Conservation (phyloP, 2,888 invertebrate genomes). For the Idaea biselata region DNA sequence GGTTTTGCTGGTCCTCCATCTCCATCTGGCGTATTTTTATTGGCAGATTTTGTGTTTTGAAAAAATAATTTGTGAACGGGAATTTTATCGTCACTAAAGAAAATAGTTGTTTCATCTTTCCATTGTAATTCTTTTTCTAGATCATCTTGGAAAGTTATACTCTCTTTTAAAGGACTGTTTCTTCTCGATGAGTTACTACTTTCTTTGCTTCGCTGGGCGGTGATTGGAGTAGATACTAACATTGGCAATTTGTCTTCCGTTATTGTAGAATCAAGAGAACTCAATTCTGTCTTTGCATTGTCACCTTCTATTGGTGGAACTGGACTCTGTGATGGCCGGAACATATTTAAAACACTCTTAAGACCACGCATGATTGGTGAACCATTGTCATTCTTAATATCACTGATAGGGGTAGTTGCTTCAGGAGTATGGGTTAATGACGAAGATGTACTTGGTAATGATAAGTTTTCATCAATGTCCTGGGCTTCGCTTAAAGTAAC, state of each 20-base stretch:
- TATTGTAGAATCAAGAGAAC: not conserved
- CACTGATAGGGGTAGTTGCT: slow-evolving; percentile 68
- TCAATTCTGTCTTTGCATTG: slow-evolving; percentile 19
- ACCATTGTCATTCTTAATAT: slow-evolving; percentile 54
- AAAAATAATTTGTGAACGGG: slow-evolving; percentile 64
- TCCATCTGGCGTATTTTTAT: slow-evolving; percentile 2
- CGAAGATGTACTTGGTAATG: slow-evolving; percentile 59
- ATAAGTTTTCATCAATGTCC: slow-evolving; percentile 58
- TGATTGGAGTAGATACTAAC: slow-evolving; percentile 60
- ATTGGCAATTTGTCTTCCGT: slow-evolving; percentile 26
- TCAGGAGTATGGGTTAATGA: slow-evolving; percentile 60
- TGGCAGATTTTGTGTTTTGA: slow-evolving; percentile 31
- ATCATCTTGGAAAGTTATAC: slow-evolving; percentile 66
- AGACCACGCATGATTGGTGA: slow-evolving; percentile 72
- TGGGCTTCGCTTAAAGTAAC: slow-evolving; percentile 43
- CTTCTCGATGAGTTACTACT: slow-evolving; percentile 44
- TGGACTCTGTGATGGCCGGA: slow-evolving; percentile 69
- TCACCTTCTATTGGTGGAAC: slow-evolving; percentile 47
- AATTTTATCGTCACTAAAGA: slow-evolving; percentile 65
- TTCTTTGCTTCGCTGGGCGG: slow-evolving; percentile 45
- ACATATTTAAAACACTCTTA: slow-evolving; percentile 70
- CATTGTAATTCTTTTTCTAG: slow-evolving; percentile 67
- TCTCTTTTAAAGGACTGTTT: slow-evolving; percentile 64
- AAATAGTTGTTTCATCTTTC: slow-evolving; percentile 68
- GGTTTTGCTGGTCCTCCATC: slow-evolving; percentile 19